Evolutionary conservation across 2,113 vertebrate genomes (phyloP).

Genomic region (Gambusia affinis): DNA sequence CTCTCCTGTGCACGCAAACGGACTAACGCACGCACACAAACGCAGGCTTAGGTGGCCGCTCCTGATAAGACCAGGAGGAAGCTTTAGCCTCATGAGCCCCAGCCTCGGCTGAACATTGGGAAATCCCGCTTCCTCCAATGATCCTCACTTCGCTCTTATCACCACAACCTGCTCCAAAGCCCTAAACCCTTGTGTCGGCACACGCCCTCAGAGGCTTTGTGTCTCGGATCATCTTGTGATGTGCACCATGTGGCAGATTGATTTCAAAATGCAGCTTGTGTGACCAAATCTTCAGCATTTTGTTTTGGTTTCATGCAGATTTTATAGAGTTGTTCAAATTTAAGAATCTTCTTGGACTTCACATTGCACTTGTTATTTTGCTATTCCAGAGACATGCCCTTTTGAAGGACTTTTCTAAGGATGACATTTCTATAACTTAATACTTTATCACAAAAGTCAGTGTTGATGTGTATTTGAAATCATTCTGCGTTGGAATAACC

Average conservation of each 20-base stretch:
- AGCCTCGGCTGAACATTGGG: conserved; percentile 32
- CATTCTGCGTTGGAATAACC: too few species aligned
- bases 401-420: too few species aligned
- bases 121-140: conserved; percentile 53
- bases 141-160: conserved; percentile 61
- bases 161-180: conserved; percentile 46
- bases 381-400: too few species aligned
- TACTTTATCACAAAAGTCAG: too few species aligned
- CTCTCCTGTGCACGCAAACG: conserved; percentile 23
- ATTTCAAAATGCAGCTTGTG: conserved; percentile 19
- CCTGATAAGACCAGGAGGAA: conserved; percentile 62
- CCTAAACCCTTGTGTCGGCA: conserved; percentile 55
- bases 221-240: conserved; percentile 48
- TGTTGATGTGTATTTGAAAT: too few species aligned
- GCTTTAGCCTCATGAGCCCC: conserved; percentile 47
- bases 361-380: neutral
- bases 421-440: neutral
- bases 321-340: neutral
- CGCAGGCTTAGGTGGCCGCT: conserved; percentile 49
- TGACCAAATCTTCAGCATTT: neutral
- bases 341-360: neutral
- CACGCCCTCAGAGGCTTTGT: conserved; percentile 42
- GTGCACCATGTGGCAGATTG: conserved; percentile 17
- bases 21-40: conserved; percentile 1
- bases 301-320: neutral